A percentile compares a stretch with the other conserved stretches of the same genome.
These are phyloP conservation scores for Lateolabrax maculatus DNA, from an alignment of 2,797 vertebrate genomes.

Conservation along the genomic window DNA sequence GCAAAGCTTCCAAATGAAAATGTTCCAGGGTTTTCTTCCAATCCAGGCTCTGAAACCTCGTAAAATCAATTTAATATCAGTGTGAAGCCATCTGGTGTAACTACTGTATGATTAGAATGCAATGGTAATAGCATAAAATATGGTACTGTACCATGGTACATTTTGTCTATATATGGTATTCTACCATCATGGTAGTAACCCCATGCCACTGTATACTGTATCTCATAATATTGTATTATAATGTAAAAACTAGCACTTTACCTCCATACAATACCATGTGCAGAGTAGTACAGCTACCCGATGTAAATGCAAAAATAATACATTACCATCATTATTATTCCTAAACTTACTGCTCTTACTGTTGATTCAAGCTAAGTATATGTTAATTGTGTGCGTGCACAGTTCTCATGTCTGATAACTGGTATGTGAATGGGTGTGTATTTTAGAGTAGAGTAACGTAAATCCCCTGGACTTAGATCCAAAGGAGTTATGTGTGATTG, in stretches of 20 bases:
- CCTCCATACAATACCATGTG: not conserved
- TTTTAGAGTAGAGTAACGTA: constrained; percentile 29
- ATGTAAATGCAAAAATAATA: not conserved
- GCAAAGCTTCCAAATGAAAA: constrained; percentile 16
- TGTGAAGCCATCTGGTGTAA: not conserved
- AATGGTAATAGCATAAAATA: not conserved
- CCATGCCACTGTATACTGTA: not conserved
- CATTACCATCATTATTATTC: constrained; percentile 7
- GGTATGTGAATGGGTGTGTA: constrained; percentile 25
- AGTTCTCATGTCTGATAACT: constrained; percentile 37
- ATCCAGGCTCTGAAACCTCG: not conserved
- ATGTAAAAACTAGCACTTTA: not conserved
- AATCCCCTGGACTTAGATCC: constrained; percentile 50
- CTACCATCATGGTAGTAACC: not conserved
- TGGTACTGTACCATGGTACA: too few species aligned
- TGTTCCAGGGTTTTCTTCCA: constrained; percentile 11
- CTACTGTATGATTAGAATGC: not conserved
- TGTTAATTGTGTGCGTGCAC: constrained; percentile 23
- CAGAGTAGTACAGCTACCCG: not conserved
- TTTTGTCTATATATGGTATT: not conserved
- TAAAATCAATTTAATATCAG: constrained; percentile 12
- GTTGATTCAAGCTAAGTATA: constrained; percentile 12
- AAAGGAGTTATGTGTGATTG: constrained; percentile 60
- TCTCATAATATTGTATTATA: not conserved
- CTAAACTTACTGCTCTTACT: not conserved